These are phyloP conservation scores for Atrina japonica DNA, from an alignment of 2,888 invertebrate species.

Conservation along the genomic window DNA sequence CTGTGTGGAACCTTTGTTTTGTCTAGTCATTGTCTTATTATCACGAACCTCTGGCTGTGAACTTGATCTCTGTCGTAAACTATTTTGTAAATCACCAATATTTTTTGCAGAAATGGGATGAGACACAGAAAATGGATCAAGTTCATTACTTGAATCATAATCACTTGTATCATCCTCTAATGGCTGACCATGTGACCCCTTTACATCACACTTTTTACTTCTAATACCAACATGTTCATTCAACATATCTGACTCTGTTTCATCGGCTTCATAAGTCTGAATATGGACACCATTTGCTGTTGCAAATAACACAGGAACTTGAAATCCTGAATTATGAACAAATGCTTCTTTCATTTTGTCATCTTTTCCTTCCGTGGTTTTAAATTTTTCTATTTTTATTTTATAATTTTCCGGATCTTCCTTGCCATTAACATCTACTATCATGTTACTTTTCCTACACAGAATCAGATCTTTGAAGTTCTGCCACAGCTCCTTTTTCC, in stretches of 20 bases:
- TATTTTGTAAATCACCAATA: conserved; percentile 39
- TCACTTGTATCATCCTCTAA: conserved; percentile 74
- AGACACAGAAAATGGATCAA: conserved; percentile 71
- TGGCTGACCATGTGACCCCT: conserved; percentile 64
- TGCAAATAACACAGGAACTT: conserved; percentile 76
- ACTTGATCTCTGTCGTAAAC: conserved; percentile 48
- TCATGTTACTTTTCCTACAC: conserved; percentile 73
- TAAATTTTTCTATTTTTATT: conserved; percentile 26
- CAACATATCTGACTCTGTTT: conserved; percentile 41
- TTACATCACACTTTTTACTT: conserved; percentile 73
- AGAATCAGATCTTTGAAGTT: conserved; percentile 70
- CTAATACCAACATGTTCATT: conserved; percentile 43
- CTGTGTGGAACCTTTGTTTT: conserved; percentile 12
- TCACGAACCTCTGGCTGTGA: conserved; percentile 64
- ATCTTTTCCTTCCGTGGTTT: conserved; percentile 46
- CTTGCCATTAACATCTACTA: conserved; percentile 64
- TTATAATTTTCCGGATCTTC: conserved; percentile 22
- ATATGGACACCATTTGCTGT: conserved; percentile 75
- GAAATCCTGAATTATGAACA: conserved; percentile 52
- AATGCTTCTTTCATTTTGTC: conserved; percentile 48
- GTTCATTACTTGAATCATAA: conserved; percentile 73
- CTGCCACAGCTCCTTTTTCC: conserved; percentile 74
- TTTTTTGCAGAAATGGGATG: conserved; percentile 67
- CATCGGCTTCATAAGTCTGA: conserved; percentile 56
- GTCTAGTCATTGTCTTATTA: conserved; percentile 9